A percentile compares a stretch with the other conserved stretches of the same genome.
phyloP scores from a whole-genome alignment of 2,113 vertebrate genomes.

The Catharus bicknelli region DNA sequence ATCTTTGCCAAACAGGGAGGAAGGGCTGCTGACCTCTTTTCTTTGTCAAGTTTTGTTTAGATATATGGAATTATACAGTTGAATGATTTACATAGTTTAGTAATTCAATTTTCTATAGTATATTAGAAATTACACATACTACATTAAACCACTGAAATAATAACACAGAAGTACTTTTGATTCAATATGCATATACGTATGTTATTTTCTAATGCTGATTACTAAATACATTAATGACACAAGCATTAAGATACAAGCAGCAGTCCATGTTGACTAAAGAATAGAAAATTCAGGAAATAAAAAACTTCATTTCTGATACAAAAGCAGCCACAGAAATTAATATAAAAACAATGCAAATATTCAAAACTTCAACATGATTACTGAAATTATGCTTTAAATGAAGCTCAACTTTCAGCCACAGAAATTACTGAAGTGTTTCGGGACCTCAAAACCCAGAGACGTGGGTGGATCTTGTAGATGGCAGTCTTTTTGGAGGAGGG shows the following conservation, averaged over 20 bases:
- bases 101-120: not conserved
- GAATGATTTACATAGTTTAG: not conserved
- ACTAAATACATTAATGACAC: not conserved
- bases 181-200: not conserved
- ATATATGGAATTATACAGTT: not conserved
- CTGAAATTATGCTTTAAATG: not conserved
- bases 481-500: slow-evolving; percentile 32
- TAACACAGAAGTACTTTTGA: not conserved
- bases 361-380: not conserved
- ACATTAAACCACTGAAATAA: not conserved
- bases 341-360: not conserved
- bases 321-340: not conserved
- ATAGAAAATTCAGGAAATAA: not conserved
- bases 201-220: not conserved
- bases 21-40: not conserved
- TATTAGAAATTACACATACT: not conserved
- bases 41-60: not conserved
- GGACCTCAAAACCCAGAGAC: slow-evolving; percentile 14
- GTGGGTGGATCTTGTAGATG: slow-evolving; percentile 12
- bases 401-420: not conserved
- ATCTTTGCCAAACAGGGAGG: not conserved
- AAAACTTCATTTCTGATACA: not conserved
- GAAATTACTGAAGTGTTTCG: slow-evolving; percentile 5
- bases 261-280: not conserved
- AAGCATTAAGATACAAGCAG: not conserved